Percentiles rank a stretch among this genome's conserved stretches.
Evolutionary conservation across 1,140 invertebrate species (phyloP).

Genomic region (Tachypleus tridentatus): DNA sequence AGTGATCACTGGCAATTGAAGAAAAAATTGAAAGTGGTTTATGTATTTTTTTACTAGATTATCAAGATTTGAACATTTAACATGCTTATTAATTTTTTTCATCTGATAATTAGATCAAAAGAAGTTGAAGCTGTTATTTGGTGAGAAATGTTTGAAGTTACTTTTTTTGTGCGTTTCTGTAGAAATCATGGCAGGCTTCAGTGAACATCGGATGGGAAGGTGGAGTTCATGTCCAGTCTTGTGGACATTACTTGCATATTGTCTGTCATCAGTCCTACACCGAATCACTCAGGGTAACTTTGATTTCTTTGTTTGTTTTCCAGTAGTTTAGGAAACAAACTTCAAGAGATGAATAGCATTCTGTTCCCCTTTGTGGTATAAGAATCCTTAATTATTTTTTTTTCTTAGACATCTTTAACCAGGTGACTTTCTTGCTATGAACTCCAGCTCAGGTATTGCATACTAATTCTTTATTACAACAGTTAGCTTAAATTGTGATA

Average conservation of each 20-base stretch:
- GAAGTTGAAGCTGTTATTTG: not conserved
- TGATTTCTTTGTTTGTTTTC: not conserved
- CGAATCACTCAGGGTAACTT: conserved; percentile 51
- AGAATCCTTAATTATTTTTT: conserved; percentile 8
- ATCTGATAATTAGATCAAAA: too few species aligned
- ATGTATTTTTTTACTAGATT: too few species aligned
- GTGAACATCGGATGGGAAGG: conserved; percentile 84
- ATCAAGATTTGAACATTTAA: too few species aligned
- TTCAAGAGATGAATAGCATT: too few species aligned
- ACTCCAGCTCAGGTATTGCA: too few species aligned
- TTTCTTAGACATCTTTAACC: conserved; percentile 21
- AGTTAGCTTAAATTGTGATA: too few species aligned
- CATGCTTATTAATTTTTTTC: too few species aligned
- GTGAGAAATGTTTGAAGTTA: conserved; percentile 8
- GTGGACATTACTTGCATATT: conserved; percentile 88
- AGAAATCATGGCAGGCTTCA: conserved; percentile 68
- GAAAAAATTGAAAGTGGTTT: too few species aligned
- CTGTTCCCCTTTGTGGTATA: too few species aligned
- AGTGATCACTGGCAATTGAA: too few species aligned
- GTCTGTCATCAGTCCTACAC: conserved; percentile 84
- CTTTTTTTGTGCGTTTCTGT: conserved; percentile 23
- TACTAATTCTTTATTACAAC: too few species aligned
- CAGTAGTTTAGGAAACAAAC: not conserved
- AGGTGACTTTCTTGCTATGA: too few species aligned
- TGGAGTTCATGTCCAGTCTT: conserved; percentile 88